Base-by-base conservation (phyloP, 2,797 vertebrate species). In the Platyrinchus mystaceus region DNA sequence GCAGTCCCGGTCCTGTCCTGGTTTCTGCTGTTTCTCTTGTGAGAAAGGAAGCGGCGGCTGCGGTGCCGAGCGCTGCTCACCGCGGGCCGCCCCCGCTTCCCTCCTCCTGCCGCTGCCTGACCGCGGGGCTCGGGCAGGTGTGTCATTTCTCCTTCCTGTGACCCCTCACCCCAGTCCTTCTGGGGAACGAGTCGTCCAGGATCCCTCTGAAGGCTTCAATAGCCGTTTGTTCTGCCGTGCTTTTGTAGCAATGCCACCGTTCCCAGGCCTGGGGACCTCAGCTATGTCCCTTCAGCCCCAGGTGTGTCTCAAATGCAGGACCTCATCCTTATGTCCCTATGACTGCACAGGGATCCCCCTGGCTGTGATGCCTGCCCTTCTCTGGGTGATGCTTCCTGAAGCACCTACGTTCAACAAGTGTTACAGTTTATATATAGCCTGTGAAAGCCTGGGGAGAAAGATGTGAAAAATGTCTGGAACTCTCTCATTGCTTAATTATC, bases 51-150 rank as follows among this genome's bases (percentile, higher is more conserved):
- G 75, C 37, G 43, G 69, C 24, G 21, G 39, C 59, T 55, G 39
- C 56, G 0, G 0, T 8, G 0, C 1, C 37, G 44, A 78, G 71
- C 75, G 28, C 46, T 0, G 0, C 86, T 81, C 6, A 0, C 49
- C 1, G 0, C 7, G 6, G 9, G 23, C 14, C 53, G 0, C 41
- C 36, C 8, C 2, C 39, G 2, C 56, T 71, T 62, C 74, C 60
- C 87, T 71, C 27, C 74, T 53, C 41, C 75, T 37, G 50, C 19
- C 24, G 0, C 2, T 44, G 58, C 55, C 22, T 39, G 62, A 2
- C 3, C 0, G 12, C 9, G 0, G 4, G 17, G n/a, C 78, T 43
- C 7, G 5, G 70, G 47, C 67, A 76, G 34, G 17, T 84, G 5
- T 26, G 8, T 8, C 2, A 18, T 26, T 74, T 59, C 63, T 79